Conservation (phyloP, 2,888 invertebrate genomes). For the Zaprionus bogoriensis region DNA sequence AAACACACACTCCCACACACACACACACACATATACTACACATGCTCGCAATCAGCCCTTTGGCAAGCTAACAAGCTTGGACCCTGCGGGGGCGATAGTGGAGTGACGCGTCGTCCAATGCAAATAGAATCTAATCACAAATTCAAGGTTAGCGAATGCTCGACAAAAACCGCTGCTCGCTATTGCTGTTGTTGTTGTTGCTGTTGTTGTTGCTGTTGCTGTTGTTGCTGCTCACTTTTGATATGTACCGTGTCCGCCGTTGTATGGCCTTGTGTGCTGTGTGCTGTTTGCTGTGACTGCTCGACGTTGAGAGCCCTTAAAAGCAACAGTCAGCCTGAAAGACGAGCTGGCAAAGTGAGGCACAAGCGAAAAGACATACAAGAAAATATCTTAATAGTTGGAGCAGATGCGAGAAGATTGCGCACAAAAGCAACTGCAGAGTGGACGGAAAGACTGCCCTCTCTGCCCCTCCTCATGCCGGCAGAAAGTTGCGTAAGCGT, state of each 20-base stretch:
- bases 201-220: too few relatives aligned
- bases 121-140: slow-evolving; percentile 62
- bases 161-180: slow-evolving; percentile 39
- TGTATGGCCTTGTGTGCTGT: slow-evolving; percentile 29
- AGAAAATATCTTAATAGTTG: too few relatives aligned
- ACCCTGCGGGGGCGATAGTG: slow-evolving; percentile 7
- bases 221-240: slow-evolving; percentile 47
- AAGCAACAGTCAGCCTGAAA: slow-evolving; percentile 22
- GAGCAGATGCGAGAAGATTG: background rate
- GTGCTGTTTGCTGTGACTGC: too few relatives aligned
- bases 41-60: slow-evolving; percentile 1
- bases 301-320: slow-evolving; percentile 61
- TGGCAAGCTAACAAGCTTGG: background rate
- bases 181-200: too few relatives aligned
- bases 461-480: too few relatives aligned
- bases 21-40: background rate
- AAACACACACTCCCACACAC: background rate
- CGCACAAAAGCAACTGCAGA: too few relatives aligned
- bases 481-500: too few relatives aligned
- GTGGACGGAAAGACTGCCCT: too few relatives aligned
- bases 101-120: slow-evolving; percentile 20
- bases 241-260: slow-evolving; percentile 36
- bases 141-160: slow-evolving; percentile 62
- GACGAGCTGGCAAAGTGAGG: background rate
- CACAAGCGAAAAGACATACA: background rate